Conservation (phyloP, 2,888 invertebrate genomes). For the Gymnosoma rotundatum region DNA sequence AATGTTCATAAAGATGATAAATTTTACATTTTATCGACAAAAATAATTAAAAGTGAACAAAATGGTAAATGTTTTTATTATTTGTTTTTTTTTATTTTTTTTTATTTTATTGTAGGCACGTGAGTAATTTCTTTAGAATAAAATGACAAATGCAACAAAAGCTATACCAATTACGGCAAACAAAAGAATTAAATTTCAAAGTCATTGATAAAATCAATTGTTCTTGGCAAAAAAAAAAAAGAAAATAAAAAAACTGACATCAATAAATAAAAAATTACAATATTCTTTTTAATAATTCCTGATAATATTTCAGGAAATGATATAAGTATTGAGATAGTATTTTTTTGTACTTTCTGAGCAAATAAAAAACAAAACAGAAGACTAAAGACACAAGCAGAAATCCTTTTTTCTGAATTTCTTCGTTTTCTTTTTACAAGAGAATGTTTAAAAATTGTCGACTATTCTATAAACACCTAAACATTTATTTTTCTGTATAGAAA, state of each 20-base stretch:
- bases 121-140: slow-evolving; percentile 17
- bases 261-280: not conserved
- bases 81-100: slow-evolving; percentile 8
- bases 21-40: not conserved
- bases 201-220: not conserved
- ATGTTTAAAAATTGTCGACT: no score
- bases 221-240: not conserved
- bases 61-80: not conserved
- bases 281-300: not conserved
- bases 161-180: not conserved
- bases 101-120: slow-evolving; percentile 6
- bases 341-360: not conserved
- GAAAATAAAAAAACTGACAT: not conserved
- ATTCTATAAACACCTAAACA: no score
- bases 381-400: not conserved
- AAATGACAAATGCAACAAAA: not conserved
- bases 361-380: slow-evolving; percentile 30
- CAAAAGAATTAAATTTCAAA: slow-evolving; percentile 2
- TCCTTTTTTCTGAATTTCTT: not conserved
- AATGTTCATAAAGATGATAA: not conserved
- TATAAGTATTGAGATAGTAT: not conserved
- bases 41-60: not conserved
- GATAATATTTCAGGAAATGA: not conserved
- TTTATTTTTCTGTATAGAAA: no score
- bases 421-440: no score